These are phyloP conservation scores for Alcis repandata DNA, from an alignment of 2,888 invertebrate genomes.

Conservation along the genomic window DNA sequence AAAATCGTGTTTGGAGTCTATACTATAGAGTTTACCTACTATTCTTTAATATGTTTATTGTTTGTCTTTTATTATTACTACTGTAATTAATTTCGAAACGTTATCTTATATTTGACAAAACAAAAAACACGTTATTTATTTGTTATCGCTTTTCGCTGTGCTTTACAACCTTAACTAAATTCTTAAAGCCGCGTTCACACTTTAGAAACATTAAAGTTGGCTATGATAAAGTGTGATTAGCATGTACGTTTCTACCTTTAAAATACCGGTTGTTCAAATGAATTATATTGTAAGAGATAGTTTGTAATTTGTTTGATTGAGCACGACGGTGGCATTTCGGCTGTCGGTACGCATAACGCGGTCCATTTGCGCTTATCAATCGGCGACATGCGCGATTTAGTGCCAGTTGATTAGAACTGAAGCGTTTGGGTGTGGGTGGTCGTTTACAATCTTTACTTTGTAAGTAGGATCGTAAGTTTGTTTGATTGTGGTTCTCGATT, in stretches of 20 bases:
- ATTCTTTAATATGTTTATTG: too few species aligned
- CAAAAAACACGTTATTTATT: neutral
- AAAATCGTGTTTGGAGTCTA: too few species aligned
- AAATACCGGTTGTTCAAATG: slow-evolving; percentile 38
- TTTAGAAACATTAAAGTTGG: slow-evolving; percentile 19
- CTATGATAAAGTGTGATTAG: slow-evolving; percentile 23
- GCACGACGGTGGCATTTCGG: slow-evolving; percentile 60
- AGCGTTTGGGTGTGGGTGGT: slow-evolving; percentile 47
- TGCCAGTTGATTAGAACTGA: slow-evolving; percentile 54
- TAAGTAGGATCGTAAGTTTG: slow-evolving; percentile 22
- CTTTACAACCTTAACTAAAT: slow-evolving; percentile 57
- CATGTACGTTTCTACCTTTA: slow-evolving; percentile 24
- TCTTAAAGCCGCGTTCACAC: slow-evolving; percentile 34
- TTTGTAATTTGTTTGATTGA: slow-evolving; percentile 50
- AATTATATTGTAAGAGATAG: slow-evolving; percentile 39
- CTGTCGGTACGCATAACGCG: slow-evolving; percentile 56
- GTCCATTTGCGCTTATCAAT: slow-evolving; percentile 62
- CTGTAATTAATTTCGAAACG: too few species aligned
- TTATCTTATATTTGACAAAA: neutral
- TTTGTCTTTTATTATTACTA: too few species aligned
- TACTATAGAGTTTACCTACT: too few species aligned
- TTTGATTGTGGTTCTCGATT: slow-evolving; percentile 23
- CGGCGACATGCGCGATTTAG: slow-evolving; percentile 60
- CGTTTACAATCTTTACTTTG: slow-evolving; percentile 25
- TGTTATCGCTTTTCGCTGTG: neutral